Percentiles rank a stretch among this genome's conserved stretches.
Evolutionary conservation across 2,113 vertebrate genomes (phyloP).

Genomic region (Phaethon lepturus): DNA sequence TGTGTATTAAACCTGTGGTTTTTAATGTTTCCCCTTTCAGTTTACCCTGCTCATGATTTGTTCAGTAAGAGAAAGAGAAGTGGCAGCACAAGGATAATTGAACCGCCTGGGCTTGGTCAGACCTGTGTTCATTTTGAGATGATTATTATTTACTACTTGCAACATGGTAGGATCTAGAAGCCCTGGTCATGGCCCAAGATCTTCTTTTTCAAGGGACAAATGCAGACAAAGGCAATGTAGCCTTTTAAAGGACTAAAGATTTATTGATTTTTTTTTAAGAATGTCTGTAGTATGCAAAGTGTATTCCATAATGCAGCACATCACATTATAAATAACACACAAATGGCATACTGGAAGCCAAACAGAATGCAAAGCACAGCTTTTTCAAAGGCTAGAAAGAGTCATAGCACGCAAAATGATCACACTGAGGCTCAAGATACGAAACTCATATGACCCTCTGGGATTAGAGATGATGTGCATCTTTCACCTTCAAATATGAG

Average conservation of each 20-base stretch:
- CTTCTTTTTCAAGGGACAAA: background rate
- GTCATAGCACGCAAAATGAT: background rate
- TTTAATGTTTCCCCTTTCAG: background rate
- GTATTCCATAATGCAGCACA: background rate
- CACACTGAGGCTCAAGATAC: background rate
- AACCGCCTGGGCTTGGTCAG: background rate
- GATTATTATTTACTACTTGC: background rate
- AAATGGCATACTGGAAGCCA: background rate
- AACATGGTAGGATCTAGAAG: background rate
- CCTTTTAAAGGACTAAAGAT: background rate
- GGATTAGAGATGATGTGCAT: background rate
- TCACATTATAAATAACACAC: background rate
- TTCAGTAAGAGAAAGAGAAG: background rate
- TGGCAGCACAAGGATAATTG: background rate
- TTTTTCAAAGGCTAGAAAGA: background rate
- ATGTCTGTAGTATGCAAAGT: background rate
- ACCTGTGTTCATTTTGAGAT: rapidly evolving
- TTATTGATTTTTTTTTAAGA: background rate
- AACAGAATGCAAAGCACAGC: background rate
- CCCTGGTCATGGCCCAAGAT: background rate
- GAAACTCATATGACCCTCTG: background rate
- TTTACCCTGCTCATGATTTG: background rate
- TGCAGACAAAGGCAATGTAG: background rate
- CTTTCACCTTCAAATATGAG: conserved; percentile 22
- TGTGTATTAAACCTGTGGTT: background rate